Base-by-base conservation (phyloP, 2,888 invertebrate species). In the Amaurobius ferox region DNA sequence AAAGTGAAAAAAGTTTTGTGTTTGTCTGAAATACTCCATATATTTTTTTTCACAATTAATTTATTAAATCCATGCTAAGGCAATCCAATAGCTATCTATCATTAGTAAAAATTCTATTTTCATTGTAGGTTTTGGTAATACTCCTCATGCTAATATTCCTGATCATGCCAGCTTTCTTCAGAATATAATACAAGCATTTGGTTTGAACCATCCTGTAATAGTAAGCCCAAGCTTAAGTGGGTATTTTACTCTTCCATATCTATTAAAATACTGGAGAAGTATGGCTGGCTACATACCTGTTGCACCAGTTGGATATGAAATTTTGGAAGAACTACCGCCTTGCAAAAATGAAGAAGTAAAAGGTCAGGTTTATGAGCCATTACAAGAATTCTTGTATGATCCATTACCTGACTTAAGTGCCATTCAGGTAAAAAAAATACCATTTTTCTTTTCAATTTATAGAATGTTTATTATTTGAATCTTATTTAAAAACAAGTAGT, bases 141-240 rank as follows among this genome's bases (percentile, higher is more conserved):
- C 90, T 6, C 74, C 86, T 28, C 19, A 44, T 23, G 87, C 88
- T 29, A 39, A 87, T 67, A 88, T 68, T 74, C 87, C 74, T 64
- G 81, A 88, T 44, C 79, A 73, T 55, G 90, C 79, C 7, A 86
- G 89, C 5, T 91, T 91, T 83, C 79, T 92, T 48, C 89, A 88
- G 16, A 88, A 89, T 1, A 79, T 92, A 9, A 89, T 92, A 1
- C 74, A 86, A 7, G 83, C 85, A 1, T 79, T 92, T 23, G 86
- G 89, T 1, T 79, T 92, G 79, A 88, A 87, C 0, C 80, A 88
- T 16, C 91, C 92, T 5, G 91, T 93, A 1, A 88, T 93, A 23
- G 90, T 93, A 2, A 91, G 91, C 64, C 93, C 93, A 0, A 93
- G 93, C 1, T 92, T 92, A 92, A 92, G 92, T 89, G 93, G 93